Evolutionary conservation across 2,797 vertebrate species (phyloP).

Genomic region (Hapalemur alaotrensis): DNA sequence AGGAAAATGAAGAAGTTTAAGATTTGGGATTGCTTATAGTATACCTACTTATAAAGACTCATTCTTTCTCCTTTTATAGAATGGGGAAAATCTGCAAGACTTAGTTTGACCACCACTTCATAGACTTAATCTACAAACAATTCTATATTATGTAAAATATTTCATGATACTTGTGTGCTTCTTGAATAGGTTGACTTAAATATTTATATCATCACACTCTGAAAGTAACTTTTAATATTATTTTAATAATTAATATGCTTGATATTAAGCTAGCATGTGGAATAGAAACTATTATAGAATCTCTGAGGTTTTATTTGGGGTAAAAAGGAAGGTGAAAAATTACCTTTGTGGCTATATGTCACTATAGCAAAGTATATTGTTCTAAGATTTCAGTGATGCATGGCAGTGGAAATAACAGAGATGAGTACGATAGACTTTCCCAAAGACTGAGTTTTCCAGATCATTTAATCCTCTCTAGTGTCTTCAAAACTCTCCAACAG

Average conservation of each 20-base stretch:
- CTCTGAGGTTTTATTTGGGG: constrained; percentile 6
- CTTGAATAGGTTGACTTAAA: neutral
- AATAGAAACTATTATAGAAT: constrained; percentile 51
- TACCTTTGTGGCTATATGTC: constrained; percentile 76
- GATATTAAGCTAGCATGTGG: constrained; percentile 35
- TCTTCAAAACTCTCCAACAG: constrained; percentile 82
- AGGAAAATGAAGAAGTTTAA: neutral
- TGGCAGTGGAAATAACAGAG: constrained; percentile 81
- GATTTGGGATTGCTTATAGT: neutral
- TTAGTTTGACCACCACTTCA: neutral
- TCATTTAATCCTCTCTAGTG: constrained; percentile 84
- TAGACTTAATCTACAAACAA: neutral
- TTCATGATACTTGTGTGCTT: neutral
- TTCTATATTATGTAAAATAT: neutral
- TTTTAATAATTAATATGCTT: neutral
- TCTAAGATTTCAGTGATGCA: constrained; percentile 69
- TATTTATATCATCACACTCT: neutral
- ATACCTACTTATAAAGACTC: neutral
- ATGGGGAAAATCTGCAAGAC: neutral
- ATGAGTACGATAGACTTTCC: constrained; percentile 83
- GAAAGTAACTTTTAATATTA: neutral
- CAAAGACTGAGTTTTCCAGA: constrained; percentile 83
- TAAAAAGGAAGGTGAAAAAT: constrained; percentile 77
- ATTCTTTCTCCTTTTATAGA: neutral
- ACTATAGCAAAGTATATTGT: constrained; percentile 78